Evolutionary conservation across 1,140 invertebrate genomes (phyloP), one percentile per base, ranked within the genome.

Genomic region (Probaryconus sp.): DNA sequence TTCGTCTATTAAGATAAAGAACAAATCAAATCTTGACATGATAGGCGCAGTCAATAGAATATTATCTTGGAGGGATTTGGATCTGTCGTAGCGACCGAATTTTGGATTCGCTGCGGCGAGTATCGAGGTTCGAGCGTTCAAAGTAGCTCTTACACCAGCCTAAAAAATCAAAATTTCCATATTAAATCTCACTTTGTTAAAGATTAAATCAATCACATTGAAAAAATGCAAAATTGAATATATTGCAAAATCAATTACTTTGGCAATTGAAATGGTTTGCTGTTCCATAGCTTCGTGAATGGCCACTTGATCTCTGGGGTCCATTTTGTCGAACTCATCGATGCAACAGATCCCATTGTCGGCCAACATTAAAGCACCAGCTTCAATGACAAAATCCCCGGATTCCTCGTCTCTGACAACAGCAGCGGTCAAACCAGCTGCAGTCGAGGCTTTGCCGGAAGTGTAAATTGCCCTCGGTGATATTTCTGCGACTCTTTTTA

Each of bases 211-310:
- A n/a, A n/a, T 55, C 37, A 13, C 37, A 50, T 50, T 21, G 14
- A 50, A 20, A 35, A 18, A 20, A 20, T 4, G 35, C n/a, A n/a
- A n/a, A n/a, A n/a, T n/a, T n/a, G n/a, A n/a, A n/a, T n/a, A n/a
- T n/a, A n/a, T n/a, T n/a, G n/a, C n/a, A n/a, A n/a, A 40, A 40
- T 14, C 3, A 55, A 21, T 37, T 53, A 92, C 92, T 89, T 99
- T 99, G 0, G 98, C 98, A 47, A 99, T 92, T 1, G 97, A 98
- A 81, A 99, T 99, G 0, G 98, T 99, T 88, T 99, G 98, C 83
- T 99, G 98, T 91, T 99, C 98, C 98, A 99, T 99, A 38, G 98
- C 98, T 90, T 99, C 98, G 87, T 99, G 98, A 82, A 99, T 99
- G 17, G 98, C 98, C 3, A 99, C 97, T 87, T 99, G 98, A 91